Evolutionary conservation across 1,140 invertebrate species (phyloP).

Genomic region (Nymphalis io): DNA sequence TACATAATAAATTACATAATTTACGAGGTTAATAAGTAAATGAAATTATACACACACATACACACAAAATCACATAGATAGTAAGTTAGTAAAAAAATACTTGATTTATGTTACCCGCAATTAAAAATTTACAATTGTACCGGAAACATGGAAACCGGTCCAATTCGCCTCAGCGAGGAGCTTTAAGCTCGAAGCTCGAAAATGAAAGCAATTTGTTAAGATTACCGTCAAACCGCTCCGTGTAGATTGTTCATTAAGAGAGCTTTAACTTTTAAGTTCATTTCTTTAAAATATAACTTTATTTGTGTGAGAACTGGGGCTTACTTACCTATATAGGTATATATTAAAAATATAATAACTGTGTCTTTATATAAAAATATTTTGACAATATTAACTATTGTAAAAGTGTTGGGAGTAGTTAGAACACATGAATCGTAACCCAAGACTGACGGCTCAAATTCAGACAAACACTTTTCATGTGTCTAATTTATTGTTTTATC

Average conservation of each 20-base stretch:
- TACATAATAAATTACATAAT: too few relatives aligned
- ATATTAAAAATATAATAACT: neutral
- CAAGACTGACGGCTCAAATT: too few relatives aligned
- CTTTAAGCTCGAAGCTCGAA: conserved; percentile 39
- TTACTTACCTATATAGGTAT: neutral
- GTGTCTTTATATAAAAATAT: neutral
- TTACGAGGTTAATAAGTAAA: too few relatives aligned
- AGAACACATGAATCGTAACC: too few relatives aligned
- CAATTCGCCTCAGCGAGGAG: conserved; percentile 33
- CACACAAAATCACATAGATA: too few relatives aligned
- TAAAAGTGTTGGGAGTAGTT: too few relatives aligned
- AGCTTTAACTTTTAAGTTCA: conserved; percentile 48
- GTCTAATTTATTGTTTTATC: too few relatives aligned
- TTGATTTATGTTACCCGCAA: conserved; percentile 17
- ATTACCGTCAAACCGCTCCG: conserved; percentile 54
- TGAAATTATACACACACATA: too few relatives aligned
- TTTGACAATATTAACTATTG: neutral
- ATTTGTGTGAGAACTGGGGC: neutral
- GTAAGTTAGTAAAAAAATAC: conserved; percentile 5
- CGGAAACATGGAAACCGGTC: conserved; percentile 12
- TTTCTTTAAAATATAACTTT: conserved; percentile 37
- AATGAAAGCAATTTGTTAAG: conserved; percentile 61
- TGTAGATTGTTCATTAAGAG: conserved; percentile 56
- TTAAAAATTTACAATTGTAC: conserved; percentile 27
- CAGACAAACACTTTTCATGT: too few relatives aligned